Conservation (phyloP, 2,797 vertebrate species). For the Anabacerthia variegaticeps region DNA sequence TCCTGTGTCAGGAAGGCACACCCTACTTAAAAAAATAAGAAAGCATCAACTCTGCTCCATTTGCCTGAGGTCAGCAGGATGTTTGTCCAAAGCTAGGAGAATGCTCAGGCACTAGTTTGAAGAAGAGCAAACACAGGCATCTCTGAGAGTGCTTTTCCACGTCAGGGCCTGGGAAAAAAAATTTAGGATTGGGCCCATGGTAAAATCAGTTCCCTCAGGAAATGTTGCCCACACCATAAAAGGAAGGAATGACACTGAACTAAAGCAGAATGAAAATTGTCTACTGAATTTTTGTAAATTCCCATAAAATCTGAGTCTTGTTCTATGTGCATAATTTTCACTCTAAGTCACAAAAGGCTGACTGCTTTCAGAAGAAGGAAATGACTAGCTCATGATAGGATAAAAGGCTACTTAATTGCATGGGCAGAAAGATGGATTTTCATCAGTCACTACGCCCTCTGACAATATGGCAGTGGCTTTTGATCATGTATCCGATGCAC, state of each 20-base stretch:
- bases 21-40: neutral
- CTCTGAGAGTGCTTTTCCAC: conserved; percentile 14
- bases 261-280: neutral
- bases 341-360: neutral
- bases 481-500: neutral
- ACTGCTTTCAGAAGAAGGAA: conserved; percentile 29
- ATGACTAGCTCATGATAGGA: neutral
- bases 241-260: neutral
- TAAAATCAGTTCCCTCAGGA: conserved; percentile 25
- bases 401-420: neutral
- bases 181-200: neutral
- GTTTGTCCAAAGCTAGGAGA: neutral
- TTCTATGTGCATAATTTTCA: neutral
- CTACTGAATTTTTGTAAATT: conserved; percentile 19
- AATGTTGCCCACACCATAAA: conserved; percentile 13
- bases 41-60: neutral
- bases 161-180: conserved; percentile 10
- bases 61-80: neutral
- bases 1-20: neutral
- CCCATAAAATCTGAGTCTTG: conserved; percentile 4
- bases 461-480: neutral
- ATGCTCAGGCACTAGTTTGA: neutral
- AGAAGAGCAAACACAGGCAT: conserved; percentile 33
- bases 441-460: neutral
- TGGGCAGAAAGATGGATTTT: neutral